phyloP scores from a whole-genome alignment of 2,113 vertebrate genomes.

The Oenanthe oenanthe region DNA sequence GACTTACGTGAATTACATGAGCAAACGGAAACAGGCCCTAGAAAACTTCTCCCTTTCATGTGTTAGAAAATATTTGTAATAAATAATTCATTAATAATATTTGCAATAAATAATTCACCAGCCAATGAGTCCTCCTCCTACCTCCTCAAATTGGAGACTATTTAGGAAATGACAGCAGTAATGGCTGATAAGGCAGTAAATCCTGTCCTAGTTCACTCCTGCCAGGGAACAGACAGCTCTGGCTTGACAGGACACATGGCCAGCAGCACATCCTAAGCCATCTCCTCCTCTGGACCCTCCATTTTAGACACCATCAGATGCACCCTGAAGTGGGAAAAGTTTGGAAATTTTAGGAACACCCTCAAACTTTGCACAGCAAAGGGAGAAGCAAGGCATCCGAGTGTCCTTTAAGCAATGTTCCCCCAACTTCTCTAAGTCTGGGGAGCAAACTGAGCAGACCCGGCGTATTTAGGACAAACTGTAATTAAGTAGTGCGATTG shows the following conservation, averaged over 20 bases:
- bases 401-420: background rate
- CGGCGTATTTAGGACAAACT: background rate
- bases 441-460: background rate
- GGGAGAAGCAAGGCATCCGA: background rate
- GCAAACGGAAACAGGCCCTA: background rate
- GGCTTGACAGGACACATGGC: background rate
- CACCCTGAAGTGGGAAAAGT: background rate
- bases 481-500: background rate
- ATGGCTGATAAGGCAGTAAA: background rate
- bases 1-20: background rate
- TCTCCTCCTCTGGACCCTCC: background rate
- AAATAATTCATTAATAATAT: slow-evolving; percentile 56
- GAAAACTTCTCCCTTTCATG: background rate
- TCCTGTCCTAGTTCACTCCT: background rate
- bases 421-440: background rate
- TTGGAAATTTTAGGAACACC: background rate
- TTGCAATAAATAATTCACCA: slow-evolving; percentile 51
- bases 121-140: background rate
- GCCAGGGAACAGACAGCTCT: background rate
- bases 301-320: fast-evolving
- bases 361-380: background rate
- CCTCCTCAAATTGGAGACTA: background rate
- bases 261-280: background rate
- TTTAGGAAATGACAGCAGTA: background rate
- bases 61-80: slow-evolving; percentile 21